A percentile compares a stretch with the other conserved stretches of the same genome.
Evolutionary conservation across 2,113 vertebrate species (phyloP).

Genomic region (Odobenus rosmarus): DNA sequence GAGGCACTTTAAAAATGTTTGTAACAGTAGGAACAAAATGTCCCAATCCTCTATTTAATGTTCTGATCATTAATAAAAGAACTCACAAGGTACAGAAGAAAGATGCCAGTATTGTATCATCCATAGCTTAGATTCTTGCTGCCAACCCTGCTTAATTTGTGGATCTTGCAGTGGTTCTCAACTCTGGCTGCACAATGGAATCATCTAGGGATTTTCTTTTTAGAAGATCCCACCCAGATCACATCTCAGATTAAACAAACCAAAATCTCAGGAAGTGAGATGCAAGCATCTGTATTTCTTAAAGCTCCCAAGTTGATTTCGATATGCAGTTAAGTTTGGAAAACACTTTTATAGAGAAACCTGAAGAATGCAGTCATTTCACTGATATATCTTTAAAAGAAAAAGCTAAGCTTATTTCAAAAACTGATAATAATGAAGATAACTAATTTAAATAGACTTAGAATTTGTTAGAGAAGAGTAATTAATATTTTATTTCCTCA

Average conservation of each 20-base stretch:
- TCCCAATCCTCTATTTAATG: neutral
- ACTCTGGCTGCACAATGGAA: neutral
- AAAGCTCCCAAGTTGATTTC: neutral
- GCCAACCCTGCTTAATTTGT: neutral
- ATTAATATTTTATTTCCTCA: neutral
- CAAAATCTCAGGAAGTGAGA: neutral
- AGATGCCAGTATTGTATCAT: neutral
- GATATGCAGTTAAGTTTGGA: neutral
- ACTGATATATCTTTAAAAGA: neutral
- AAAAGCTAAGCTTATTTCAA: neutral
- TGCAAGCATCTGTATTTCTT: neutral
- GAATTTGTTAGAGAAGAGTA: neutral
- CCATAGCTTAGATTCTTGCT: neutral
- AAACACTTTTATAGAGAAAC: neutral
- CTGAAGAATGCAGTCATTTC: neutral
- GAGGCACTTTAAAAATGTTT: neutral
- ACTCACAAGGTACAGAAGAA: neutral
- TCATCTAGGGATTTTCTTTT: neutral
- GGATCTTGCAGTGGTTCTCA: neutral
- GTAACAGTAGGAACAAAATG: neutral
- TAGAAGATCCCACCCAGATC: neutral
- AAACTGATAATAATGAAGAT: neutral
- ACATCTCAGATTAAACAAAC: slow-evolving; percentile 1
- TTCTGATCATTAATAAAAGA: neutral
- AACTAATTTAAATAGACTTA: neutral